Conservation (phyloP, 2,797 vertebrate species). For the Pelobates cultripes region DNA sequence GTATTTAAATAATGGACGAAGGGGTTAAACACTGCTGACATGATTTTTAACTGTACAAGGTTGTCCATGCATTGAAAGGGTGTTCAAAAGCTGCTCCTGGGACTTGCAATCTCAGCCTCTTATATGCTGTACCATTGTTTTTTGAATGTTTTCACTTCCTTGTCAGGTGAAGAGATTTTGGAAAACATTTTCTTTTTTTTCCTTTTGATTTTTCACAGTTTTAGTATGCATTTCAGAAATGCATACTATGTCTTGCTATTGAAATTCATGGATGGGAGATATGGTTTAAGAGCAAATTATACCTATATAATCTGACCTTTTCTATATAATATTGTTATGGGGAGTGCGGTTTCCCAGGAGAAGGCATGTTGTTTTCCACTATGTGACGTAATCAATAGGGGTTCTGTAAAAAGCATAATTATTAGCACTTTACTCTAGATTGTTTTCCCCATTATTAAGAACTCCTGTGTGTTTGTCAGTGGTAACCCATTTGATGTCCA, state of each 20-base stretch:
- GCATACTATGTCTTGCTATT: background rate
- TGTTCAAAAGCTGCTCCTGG: conserved; percentile 42
- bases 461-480: too few species aligned
- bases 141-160: conserved; percentile 23
- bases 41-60: conserved; percentile 54
- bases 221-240: conserved; percentile 12
- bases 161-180: background rate
- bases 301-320: too few species aligned
- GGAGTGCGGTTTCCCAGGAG: too few species aligned
- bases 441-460: too few species aligned
- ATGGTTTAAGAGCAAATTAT: too few species aligned
- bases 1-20: conserved; percentile 59
- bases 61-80: conserved; percentile 68
- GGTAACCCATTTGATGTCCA: too few species aligned
- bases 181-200: background rate
- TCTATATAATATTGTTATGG: too few species aligned
- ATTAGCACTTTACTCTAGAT: too few species aligned
- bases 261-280: too few species aligned
- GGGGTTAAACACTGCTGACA: conserved; percentile 64
- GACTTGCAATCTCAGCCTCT: conserved; percentile 42
- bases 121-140: conserved; percentile 62
- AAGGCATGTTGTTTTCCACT: too few species aligned
- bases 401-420: too few species aligned
- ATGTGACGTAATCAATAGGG: too few species aligned
- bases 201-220: conserved; percentile 25